Conservation (phyloP, 1,140 invertebrate species). For the Theocolax elegans region DNA sequence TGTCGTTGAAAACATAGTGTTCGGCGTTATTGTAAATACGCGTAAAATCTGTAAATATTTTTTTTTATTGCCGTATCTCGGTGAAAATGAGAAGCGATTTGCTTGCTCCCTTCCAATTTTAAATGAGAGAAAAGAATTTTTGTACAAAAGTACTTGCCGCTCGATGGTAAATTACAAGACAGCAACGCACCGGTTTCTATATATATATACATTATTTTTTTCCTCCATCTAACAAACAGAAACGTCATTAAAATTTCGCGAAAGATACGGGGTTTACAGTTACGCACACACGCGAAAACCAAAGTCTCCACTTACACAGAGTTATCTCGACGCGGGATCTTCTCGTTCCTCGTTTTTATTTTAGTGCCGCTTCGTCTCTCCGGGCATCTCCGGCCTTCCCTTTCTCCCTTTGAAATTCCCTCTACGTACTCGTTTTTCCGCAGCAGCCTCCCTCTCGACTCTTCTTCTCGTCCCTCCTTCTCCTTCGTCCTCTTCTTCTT, state of each 20-base stretch:
- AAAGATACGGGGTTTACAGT: constrained; percentile 38
- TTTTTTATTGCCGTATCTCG: too few species aligned
- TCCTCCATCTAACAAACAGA: constrained; percentile 35
- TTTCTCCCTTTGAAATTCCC: constrained; percentile 40
- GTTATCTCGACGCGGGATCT: constrained; percentile 63
- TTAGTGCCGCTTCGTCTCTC: constrained; percentile 45
- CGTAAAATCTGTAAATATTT: too few species aligned
- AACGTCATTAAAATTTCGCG: constrained; percentile 40
- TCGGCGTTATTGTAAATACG: too few species aligned
- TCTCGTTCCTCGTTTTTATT: constrained; percentile 56
- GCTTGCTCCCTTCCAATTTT: too few species aligned
- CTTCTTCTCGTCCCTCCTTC: constrained; percentile 6
- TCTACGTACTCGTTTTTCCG: constrained; percentile 41
- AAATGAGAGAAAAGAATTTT: not conserved
- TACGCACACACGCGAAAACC: constrained; percentile 19
- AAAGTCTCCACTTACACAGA: constrained; percentile 59
- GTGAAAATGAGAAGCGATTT: too few species aligned
- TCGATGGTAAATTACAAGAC: constrained; percentile 35
- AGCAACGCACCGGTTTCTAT: not conserved
- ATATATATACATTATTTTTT: constrained; percentile 14
- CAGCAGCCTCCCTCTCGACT: constrained; percentile 25
- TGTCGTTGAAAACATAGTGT: too few species aligned
- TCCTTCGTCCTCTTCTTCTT: constrained; percentile 23
- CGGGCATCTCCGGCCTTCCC: constrained; percentile 33
- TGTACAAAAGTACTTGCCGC: constrained; percentile 1